phyloP scores from a whole-genome alignment of 2,113 vertebrate species.

The Mohoua ochrocephala region DNA sequence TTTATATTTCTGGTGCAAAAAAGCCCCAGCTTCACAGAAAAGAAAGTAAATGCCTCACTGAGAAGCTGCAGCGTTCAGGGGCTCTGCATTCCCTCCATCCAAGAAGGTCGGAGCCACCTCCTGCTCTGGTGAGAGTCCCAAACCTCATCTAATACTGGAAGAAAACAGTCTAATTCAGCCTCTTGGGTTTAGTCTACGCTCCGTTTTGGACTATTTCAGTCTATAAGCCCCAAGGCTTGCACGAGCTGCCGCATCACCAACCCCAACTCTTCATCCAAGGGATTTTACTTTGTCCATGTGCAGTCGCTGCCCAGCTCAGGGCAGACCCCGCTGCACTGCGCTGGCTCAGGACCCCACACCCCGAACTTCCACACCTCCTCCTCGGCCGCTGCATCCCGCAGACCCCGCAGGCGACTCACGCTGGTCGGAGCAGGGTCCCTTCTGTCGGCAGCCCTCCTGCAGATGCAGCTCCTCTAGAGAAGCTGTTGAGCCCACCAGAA shows the following conservation, averaged over 20 bases:
- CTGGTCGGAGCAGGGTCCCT: not conserved
- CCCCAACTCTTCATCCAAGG: not conserved
- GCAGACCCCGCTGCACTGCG: fast-evolving
- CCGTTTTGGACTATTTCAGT: not conserved
- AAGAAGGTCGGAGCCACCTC: not conserved
- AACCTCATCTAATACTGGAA: not conserved
- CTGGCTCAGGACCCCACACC: not conserved
- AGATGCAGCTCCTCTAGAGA: not conserved
- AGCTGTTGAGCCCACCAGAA: not conserved
- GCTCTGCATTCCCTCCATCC: not conserved
- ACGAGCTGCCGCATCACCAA: not conserved
- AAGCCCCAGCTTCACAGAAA: not conserved
- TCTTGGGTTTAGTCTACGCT: not conserved
- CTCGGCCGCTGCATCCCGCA: not conserved
- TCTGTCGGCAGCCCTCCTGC: not conserved
- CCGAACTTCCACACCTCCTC: not conserved
- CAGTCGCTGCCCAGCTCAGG: fast-evolving
- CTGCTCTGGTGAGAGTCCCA: not conserved
- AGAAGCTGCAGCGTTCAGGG: not conserved
- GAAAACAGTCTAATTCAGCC: not conserved
- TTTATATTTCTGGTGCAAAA: not conserved
- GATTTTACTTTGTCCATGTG: not conserved
- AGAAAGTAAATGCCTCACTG: not conserved
- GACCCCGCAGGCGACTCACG: not conserved
- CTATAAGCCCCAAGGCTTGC: not conserved